Evolutionary conservation across 2,113 vertebrate species (phyloP).

Genomic region (Scalopus aquaticus): DNA sequence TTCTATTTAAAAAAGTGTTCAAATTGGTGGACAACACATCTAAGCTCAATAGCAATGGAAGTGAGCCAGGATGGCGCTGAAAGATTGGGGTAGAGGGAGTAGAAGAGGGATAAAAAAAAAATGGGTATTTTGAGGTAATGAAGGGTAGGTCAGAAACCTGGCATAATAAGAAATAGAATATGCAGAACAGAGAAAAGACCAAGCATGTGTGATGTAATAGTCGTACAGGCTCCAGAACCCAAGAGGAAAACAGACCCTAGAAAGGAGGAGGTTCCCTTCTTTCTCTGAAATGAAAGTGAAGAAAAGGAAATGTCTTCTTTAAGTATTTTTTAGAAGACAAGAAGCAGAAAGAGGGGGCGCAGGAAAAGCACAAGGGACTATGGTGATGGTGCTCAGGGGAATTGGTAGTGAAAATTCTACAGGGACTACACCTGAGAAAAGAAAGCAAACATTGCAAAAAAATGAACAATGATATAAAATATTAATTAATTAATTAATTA

Average conservation of each 20-base stretch:
- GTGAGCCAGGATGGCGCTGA: not conserved
- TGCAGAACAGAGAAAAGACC: not conserved
- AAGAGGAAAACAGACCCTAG: not conserved
- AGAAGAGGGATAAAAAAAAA: not conserved
- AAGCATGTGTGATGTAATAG: not conserved
- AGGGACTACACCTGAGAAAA: too few species aligned
- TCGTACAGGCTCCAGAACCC: not conserved
- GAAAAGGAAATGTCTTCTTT: not conserved
- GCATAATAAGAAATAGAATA: not conserved
- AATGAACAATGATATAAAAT: too few species aligned
- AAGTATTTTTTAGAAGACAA: constrained; percentile 25
- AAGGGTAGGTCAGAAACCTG: not conserved
- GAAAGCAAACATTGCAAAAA: too few species aligned
- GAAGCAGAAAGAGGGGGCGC: not conserved
- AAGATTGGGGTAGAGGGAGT: not conserved
- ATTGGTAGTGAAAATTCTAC: too few species aligned
- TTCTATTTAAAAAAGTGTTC: not conserved
- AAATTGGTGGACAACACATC: not conserved
- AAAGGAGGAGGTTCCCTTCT: not conserved
- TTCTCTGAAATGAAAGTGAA: not conserved
- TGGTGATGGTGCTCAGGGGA: too few species aligned
- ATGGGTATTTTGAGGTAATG: not conserved
- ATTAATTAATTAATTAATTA: too few species aligned
- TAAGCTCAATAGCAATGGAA: not conserved
- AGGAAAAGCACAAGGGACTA: too few species aligned